Conservation (phyloP, 2,888 invertebrate species). For the Spialia ferax region DNA sequence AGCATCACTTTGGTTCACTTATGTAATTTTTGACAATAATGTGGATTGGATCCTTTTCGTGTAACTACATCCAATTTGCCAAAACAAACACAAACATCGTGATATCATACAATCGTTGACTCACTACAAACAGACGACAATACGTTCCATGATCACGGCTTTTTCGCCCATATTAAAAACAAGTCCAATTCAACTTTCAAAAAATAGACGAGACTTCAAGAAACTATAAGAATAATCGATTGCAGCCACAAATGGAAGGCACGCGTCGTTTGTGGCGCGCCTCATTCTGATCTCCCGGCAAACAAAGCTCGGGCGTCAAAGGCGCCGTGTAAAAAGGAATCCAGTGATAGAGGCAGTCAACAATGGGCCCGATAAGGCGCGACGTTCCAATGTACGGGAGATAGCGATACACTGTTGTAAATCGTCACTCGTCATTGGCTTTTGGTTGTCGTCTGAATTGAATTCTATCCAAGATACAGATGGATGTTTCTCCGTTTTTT, state of each 20-base stretch:
- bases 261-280: conserved; percentile 76
- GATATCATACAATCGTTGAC: background rate
- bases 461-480: background rate
- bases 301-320: conserved; percentile 83
- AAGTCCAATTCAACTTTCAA: conserved; percentile 21
- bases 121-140: background rate
- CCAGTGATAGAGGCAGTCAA: conserved; percentile 85
- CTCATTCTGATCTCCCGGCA: conserved; percentile 82
- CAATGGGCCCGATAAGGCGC: conserved; percentile 77
- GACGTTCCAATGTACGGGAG: conserved; percentile 48
- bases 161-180: background rate
- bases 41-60: no score
- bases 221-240: conserved; percentile 60
- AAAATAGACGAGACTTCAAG: conserved; percentile 39
- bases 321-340: conserved; percentile 83
- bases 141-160: background rate
- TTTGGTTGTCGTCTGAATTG: background rate
- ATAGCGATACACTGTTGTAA: no score
- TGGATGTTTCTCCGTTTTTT: background rate
- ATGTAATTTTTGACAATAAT: no score
- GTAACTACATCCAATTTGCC: background rate
- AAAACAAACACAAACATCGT: background rate
- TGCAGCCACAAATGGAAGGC: conserved; percentile 64
- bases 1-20: no score
- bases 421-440: no score